Base-by-base conservation (phyloP, 2,888 invertebrate species). In the Ormia ochracea region DNA sequence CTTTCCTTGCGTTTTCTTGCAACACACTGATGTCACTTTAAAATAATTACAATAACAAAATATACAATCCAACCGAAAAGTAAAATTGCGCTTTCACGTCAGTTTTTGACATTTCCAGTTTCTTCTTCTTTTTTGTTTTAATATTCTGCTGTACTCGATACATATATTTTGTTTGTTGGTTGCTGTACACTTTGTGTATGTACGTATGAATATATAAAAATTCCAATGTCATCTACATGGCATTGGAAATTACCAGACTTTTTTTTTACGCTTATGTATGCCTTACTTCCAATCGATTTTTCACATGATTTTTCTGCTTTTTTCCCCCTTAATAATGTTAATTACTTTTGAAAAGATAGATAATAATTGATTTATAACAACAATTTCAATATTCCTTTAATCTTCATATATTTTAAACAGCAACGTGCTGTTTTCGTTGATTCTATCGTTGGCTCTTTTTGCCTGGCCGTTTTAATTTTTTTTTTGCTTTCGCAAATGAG, bases 281-380 rank as follows among this genome's bases (percentile, higher is more conserved):
- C 76, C 69, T 83, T 79, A 81, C 77, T 87, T 87, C 87, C 87
- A 87, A 87, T 87, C 87, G 87, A 87, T 87, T 87, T 87, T 87
- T 88, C 87, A 88, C 87, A 88, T 86, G 85, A 87, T 87, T 85
- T 84, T 74, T 76, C 81, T 66, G 14, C 21, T 43, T 31, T 31
- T 14, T 70, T 72, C 68, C 74, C 75, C 31, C 75, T 59, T 19
- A 76, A 31, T 31, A 36, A 7, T 48, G n/a, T 48, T 14, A n/a
- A n/a, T n/a, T 43, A 45, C 41, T 59, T 58, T 23, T 66, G 41
- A 56, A 54, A 38, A 45, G 2, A 33, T 36, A 12, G n/a, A 5
- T 41, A 41, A 17, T 41, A n/a, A n/a, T n/a, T n/a, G n/a, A n/a
- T 41, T 17, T 41, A 41, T 36, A 52, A 50, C 12, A 69, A 81